Conservation (phyloP, 92 coral and sea anemone species). For the Pocillopora meandrina region DNA sequence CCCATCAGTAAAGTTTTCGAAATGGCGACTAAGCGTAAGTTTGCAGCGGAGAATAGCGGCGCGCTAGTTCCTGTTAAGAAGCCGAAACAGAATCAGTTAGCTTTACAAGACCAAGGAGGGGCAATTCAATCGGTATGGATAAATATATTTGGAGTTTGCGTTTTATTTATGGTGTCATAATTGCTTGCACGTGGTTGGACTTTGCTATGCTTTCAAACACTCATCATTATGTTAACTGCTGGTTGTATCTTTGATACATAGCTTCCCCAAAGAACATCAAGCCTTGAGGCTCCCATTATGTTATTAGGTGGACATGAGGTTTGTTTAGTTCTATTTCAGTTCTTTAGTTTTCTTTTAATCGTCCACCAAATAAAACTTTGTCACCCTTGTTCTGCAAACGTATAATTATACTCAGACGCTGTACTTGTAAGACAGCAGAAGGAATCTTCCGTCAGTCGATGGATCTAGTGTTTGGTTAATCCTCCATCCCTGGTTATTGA, state of each 20-base stretch:
- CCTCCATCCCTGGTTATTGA: too few species aligned
- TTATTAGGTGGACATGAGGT: conserved; percentile 97
- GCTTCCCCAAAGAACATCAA: conserved; percentile 93
- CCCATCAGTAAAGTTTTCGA: conserved; percentile 10
- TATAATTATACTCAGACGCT: too few species aligned
- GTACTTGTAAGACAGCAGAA: too few species aligned
- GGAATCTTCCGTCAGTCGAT: too few species aligned
- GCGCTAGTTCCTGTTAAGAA: conserved; percentile 91
- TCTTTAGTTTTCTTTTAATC: neutral
- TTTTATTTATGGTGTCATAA: neutral
- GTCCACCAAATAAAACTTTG: too few species aligned
- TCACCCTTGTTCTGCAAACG: too few species aligned
- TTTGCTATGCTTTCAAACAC: neutral
- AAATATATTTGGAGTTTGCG: neutral
- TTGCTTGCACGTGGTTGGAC: conserved; percentile 5
- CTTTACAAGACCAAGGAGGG: conserved; percentile 69
- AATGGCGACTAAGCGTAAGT: conserved; percentile 87
- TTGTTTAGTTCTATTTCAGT: neutral
- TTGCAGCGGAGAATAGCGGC: conserved; percentile 59
- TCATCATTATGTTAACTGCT: neutral
- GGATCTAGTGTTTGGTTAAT: too few species aligned
- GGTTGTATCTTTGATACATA: neutral
- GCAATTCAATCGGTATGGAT: conserved; percentile 82
- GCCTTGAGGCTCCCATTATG: conserved; percentile 95
- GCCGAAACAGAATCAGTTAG: conserved; percentile 80